Evolutionary conservation across 2,888 invertebrate species (phyloP), one percentile per base, ranked within the genome.

Genomic region (Laspeyria flexula): DNA sequence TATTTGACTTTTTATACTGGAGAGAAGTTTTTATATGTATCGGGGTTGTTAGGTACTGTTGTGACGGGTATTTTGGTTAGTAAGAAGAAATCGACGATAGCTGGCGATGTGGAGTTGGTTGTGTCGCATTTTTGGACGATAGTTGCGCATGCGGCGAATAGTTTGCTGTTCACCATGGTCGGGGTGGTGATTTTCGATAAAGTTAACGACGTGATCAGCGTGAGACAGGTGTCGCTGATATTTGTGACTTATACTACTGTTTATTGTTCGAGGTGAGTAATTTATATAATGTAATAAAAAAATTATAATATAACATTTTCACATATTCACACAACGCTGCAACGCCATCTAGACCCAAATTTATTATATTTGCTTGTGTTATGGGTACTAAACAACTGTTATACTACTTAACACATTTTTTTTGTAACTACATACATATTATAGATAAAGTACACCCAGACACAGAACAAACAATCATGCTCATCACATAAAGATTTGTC

Each of bases 161-260:
- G 94, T 0, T 71, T 94, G 9, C 89, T 95, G 30, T 95, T 95
- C 55, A 92, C 94, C 0, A 90, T 94, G 73, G 93, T 94, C 0
- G 94, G 95, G 0, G 93, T 94, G 10, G 93, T 94, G 27, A 94
- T 95, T 16, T 90, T 93, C 34, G 93, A 93, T 63, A 93, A 84
- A 54, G 79, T 92, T 11, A 86, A 86, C 31, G 80, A 89, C 41
- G 85, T 93, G 9, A 81, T 92, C 16, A 84, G 76, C 30, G 83
- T 87, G 7, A 65, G 85, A 5, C 90, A 90, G 54, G 74, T 88
- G 0, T 77, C 91, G 1, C 48, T 90, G 52, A 70, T 89, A 3
- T 88, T 91, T 49, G 92, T 92, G 46, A 90, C 77, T 51, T 89
- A 79, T 87, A 91, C 86, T 49, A 92, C 85, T 49, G 93, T 85